Conservation (phyloP, 2,888 invertebrate genomes). For the Trichogramma dendrolimi region DNA sequence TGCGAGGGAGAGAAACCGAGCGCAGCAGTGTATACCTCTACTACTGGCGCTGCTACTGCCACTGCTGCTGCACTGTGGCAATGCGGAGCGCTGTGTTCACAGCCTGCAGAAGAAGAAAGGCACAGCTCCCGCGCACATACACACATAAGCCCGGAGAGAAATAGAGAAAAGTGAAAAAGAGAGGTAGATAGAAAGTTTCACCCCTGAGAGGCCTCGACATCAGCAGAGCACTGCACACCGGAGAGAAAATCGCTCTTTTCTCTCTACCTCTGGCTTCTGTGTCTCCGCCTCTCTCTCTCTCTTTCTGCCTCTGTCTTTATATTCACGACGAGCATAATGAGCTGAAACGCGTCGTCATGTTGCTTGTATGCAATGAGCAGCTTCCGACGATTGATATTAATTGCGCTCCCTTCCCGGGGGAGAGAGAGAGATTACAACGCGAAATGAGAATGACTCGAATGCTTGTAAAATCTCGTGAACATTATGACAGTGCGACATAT, state of each 20-base stretch:
- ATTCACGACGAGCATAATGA: slow-evolving; percentile 6
- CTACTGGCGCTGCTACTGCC: no score
- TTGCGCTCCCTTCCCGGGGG: no score
- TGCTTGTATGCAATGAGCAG: no score
- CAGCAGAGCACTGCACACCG: neutral
- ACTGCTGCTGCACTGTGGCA: no score
- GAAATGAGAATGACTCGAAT: no score
- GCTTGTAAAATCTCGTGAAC: no score
- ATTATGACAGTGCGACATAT: no score
- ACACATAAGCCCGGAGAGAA: neutral
- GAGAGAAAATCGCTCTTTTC: neutral
- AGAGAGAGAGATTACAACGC: no score
- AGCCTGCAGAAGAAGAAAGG: slow-evolving; percentile 15
- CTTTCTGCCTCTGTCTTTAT: slow-evolving; percentile 11
- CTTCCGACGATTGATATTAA: no score
- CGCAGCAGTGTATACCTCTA: neutral
- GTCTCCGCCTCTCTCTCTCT: neutral
- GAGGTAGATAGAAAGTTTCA: neutral
- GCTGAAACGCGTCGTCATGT: no score
- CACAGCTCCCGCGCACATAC: no score
- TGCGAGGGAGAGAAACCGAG: slow-evolving; percentile 16
- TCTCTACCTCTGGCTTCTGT: neutral
- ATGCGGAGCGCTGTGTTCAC: neutral
- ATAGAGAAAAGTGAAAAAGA: slow-evolving; percentile 18
- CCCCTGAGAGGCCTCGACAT: no score